phyloP scores from a whole-genome alignment of 2,113 vertebrate species.

The Heteronetta atricapilla region DNA sequence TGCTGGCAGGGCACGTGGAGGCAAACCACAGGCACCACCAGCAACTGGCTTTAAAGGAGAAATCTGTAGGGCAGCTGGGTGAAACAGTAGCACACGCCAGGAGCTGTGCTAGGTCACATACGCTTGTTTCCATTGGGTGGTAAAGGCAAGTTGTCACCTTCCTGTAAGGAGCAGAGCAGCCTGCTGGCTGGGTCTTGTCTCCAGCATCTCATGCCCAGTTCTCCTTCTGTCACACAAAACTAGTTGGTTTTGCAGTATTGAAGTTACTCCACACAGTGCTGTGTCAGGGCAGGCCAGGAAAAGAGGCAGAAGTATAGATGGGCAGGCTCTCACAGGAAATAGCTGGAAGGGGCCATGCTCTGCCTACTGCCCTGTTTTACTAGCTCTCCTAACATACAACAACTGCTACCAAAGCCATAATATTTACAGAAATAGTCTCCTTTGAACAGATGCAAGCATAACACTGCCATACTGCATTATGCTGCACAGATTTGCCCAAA shows the following conservation, averaged over 20 bases:
- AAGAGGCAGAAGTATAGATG: not conserved
- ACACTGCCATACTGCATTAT: not conserved
- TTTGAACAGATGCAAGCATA: not conserved
- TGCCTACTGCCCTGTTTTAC: not conserved
- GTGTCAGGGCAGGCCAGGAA: not conserved
- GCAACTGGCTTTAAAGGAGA: not conserved
- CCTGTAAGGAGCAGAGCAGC: not conserved
- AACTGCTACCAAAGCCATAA: not conserved
- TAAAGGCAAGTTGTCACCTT: not conserved
- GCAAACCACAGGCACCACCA: not conserved
- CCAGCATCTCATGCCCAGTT: not conserved
- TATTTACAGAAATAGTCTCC: not conserved
- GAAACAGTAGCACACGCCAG: not conserved
- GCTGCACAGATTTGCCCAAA: not conserved
- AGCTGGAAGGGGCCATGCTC: not conserved
- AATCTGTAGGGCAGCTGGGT: not conserved
- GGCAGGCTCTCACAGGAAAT: not conserved
- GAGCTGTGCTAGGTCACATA: not conserved
- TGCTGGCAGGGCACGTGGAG: not conserved
- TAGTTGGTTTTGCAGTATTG: not conserved
- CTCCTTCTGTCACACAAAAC: not conserved
- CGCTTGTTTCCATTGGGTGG: not conserved
- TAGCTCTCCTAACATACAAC: not conserved
- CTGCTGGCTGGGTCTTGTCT: fast-evolving
- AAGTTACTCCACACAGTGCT: not conserved